A percentile compares a stretch with the other conserved stretches of the same genome.
These are phyloP conservation scores for Cochlearius cochlearius DNA, from an alignment of 2,113 vertebrate genomes.

Conservation along the genomic window DNA sequence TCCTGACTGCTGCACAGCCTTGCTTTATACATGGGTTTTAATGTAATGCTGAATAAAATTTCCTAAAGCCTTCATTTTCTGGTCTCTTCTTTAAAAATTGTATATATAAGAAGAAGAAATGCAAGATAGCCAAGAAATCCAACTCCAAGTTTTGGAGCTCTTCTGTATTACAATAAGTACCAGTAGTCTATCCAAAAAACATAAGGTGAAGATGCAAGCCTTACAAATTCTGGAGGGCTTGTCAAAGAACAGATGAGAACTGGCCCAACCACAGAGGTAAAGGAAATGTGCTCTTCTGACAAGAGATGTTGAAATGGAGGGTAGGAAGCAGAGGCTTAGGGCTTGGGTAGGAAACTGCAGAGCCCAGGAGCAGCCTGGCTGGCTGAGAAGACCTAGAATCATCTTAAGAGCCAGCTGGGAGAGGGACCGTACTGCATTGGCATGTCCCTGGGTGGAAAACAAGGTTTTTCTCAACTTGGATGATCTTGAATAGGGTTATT, in stretches of 20 bases:
- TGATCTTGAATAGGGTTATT: conserved; percentile 13
- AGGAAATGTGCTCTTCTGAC: not conserved
- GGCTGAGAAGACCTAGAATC: not conserved
- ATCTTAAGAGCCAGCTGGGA: not conserved
- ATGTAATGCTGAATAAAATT: not conserved
- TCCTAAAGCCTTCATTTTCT: not conserved
- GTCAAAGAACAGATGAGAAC: not conserved
- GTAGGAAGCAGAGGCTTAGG: not conserved
- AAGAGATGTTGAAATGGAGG: not conserved
- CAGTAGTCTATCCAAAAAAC: not conserved
- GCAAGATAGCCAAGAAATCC: not conserved
- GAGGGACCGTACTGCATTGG: not conserved
- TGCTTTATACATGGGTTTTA: not conserved
- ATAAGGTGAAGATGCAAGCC: accelerated
- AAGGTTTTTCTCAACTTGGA: not conserved
- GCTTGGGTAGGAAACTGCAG: not conserved
- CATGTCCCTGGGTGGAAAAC: not conserved
- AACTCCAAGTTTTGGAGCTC: not conserved
- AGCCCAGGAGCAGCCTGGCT: not conserved
- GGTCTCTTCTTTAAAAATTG: not conserved
- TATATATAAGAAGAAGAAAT: not conserved
- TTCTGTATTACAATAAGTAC: not conserved
- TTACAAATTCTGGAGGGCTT: not conserved
- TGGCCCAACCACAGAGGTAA: not conserved
- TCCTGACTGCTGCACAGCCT: not conserved